These are phyloP conservation scores for Morone saxatilis DNA, from an alignment of 2,113 vertebrate species.

Conservation along the genomic window DNA sequence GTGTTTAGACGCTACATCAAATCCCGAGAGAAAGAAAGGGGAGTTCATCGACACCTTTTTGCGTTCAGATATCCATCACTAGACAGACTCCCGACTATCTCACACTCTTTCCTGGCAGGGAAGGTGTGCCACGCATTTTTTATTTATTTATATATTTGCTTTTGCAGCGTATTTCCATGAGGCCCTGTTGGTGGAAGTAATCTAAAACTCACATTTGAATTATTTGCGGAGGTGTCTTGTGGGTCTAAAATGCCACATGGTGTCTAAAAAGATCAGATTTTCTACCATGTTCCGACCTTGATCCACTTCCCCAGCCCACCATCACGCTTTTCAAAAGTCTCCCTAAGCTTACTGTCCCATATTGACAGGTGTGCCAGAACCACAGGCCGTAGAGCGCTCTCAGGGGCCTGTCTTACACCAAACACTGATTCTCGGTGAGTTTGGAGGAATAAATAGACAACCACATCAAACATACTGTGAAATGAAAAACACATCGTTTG, in stretches of 20 bases:
- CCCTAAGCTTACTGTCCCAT: not conserved
- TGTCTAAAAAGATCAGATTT: not conserved
- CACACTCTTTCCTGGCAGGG: not conserved
- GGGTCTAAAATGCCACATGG: not conserved
- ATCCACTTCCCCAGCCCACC: not conserved
- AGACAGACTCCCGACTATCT: constrained; percentile 3
- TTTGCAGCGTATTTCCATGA: no score
- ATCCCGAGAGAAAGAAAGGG: constrained; percentile 77
- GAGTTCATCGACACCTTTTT: constrained; percentile 51
- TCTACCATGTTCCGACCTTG: not conserved
- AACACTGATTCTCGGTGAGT: not conserved
- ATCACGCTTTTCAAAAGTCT: not conserved
- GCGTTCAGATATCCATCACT: constrained; percentile 36
- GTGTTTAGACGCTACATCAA: constrained; percentile 81
- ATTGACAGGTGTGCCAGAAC: not conserved
- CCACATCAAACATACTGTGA: not conserved
- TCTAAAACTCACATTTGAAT: not conserved
- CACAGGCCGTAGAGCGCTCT: constrained; percentile 6
- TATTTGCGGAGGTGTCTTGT: not conserved
- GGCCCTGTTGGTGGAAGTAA: no score
- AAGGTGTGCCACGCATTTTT: not conserved
- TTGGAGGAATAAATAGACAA: not conserved
- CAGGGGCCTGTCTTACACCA: not conserved
- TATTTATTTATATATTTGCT: not conserved
- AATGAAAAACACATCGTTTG: not conserved